Base-by-base conservation (phyloP, 2,113 vertebrate species). In the Trogon surrucura region DNA sequence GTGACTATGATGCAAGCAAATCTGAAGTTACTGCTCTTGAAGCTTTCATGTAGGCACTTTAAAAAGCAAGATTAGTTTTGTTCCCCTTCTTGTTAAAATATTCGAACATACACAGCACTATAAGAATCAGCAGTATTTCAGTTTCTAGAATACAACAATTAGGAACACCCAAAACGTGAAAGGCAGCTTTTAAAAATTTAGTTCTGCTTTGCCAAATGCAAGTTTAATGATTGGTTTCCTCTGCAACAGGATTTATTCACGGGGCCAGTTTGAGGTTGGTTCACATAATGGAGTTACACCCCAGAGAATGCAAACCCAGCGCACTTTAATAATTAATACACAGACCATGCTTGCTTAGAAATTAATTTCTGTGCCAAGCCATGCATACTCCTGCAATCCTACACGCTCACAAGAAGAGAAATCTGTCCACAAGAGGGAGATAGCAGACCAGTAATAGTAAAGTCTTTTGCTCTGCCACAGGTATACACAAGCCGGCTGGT, bases 381-480 rank as follows among this genome's bases (percentile, higher is more conserved):
- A 13, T 58, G 4, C 29, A 3, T 20, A 14, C 10, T 9, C 0
- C 21, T 11, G 34, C 41, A 26, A 14, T 14, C 30, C 29, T 27
- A 18, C 11, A 5, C 2, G n/a, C 36, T 48, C 32, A 0, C 1
- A 1, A n/a, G 38, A 10, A 11, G 58, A 16, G 45, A 27, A 34
- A 5, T 32, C 13, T 29, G 58, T 7, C 97, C 97, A 85, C 95
- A 70, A 96, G 97, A 91, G 92, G 96, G 97, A 77, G 96, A 13
- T 21, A 18, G 54, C 29, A 91, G 87, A 94, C 84, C 81, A 60
- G 54, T 45, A 32, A 88, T 45, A 11, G 10, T 1, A 1, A 11
- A 48, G 29, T 1, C 21, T 16, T 25, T 3, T 4, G 36, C 60
- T 13, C 32, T 2, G 1, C 0, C 13, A 3, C 41, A 34, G 57